Evolutionary conservation across 2,888 invertebrate genomes (phyloP).

Genomic region (Clusia tigrina): DNA sequence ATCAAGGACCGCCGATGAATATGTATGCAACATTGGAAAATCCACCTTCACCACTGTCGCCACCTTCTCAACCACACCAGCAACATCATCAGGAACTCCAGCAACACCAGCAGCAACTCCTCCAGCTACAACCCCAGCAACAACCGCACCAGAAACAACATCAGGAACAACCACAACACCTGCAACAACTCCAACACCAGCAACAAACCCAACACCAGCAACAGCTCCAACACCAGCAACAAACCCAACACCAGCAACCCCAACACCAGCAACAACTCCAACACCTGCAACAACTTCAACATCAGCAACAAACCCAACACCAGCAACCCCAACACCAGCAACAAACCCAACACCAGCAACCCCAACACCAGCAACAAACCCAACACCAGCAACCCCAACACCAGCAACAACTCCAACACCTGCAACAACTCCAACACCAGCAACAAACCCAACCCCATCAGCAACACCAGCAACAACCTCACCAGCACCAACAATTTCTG

Average conservation of each 20-base stretch:
- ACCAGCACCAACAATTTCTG: slow-evolving; percentile 20
- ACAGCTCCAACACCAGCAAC: slow-evolving; percentile 9
- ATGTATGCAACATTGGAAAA: too few species aligned
- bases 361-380: slow-evolving; percentile 14
- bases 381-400: slow-evolving; percentile 20
- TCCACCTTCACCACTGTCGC: too few species aligned
- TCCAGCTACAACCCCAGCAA: slow-evolving; percentile 12
- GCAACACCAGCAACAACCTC: slow-evolving; percentile 23
- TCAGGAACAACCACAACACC: slow-evolving; percentile 1
- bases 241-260: slow-evolving; percentile 8
- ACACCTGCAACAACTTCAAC: not conserved
- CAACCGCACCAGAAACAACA: slow-evolving; percentile 27
- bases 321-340: slow-evolving; percentile 13
- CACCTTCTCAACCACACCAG: slow-evolving; percentile 17
- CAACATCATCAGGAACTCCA: slow-evolving; percentile 11
- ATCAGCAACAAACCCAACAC: slow-evolving; percentile 22
- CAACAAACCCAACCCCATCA: slow-evolving; percentile 17
- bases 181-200: slow-evolving; percentile 21
- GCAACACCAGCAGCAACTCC: slow-evolving; percentile 29
- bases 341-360: slow-evolving; percentile 19
- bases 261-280: too few species aligned
- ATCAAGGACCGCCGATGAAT: too few species aligned
- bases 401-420: slow-evolving; percentile 24
- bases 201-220: too few species aligned
- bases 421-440: slow-evolving; percentile 14